Evolutionary conservation across 2,797 vertebrate species (phyloP).

Genomic region (Tarsius wallacei): DNA sequence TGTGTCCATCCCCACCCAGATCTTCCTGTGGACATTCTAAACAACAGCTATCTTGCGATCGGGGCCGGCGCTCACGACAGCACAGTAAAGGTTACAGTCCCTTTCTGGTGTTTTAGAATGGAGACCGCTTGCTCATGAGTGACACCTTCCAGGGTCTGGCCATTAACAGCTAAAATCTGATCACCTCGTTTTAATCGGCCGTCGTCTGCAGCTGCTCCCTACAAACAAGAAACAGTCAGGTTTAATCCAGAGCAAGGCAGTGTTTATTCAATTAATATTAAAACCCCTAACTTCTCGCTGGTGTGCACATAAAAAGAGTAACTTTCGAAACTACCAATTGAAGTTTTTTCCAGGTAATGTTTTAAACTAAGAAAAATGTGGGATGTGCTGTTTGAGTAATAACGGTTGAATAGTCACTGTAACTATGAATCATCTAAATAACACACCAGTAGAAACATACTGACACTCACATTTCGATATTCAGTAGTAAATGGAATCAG

Average conservation of each 20-base stretch:
- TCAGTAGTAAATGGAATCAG: slow-evolving; percentile 27
- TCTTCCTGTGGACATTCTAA: slow-evolving; percentile 48
- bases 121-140: slow-evolving; percentile 96
- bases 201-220: slow-evolving; percentile 96
- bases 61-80: slow-evolving; percentile 91
- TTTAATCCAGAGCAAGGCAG: not conserved
- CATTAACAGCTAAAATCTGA: slow-evolving; percentile 96
- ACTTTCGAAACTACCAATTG: slow-evolving; percentile 19
- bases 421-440: slow-evolving; percentile 33
- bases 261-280: not conserved
- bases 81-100: slow-evolving; percentile 93
- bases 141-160: slow-evolving; percentile 95
- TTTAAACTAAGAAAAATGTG: slow-evolving; percentile 54
- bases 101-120: slow-evolving; percentile 95
- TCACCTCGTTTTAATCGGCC: slow-evolving; percentile 96
- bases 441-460: slow-evolving; percentile 12
- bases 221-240: slow-evolving; percentile 71
- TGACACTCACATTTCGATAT: slow-evolving; percentile 37
- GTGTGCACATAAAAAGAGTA: slow-evolving; percentile 3
- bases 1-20: slow-evolving; percentile 62
- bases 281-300: not conserved
- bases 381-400: not conserved
- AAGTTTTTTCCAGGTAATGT: slow-evolving; percentile 39
- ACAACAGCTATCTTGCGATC: not conserved
- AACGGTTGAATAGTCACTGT: not conserved